A percentile compares a stretch with the other conserved stretches of the same genome.
These are phyloP conservation scores for Lacerta bilineata DNA, from an alignment of 2,797 vertebrate genomes.

Conservation along the genomic window DNA sequence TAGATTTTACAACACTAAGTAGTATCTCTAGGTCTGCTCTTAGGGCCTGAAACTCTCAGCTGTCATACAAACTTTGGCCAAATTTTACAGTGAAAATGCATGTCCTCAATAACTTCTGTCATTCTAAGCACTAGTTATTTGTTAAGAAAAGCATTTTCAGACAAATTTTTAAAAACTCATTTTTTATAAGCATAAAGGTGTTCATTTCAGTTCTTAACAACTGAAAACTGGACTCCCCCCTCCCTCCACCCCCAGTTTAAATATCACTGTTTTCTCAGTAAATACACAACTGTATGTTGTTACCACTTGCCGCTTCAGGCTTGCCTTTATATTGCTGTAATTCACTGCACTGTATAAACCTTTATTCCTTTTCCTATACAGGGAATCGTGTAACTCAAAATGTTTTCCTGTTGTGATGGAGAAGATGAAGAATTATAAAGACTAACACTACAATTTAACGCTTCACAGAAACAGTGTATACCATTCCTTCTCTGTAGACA, in stretches of 20 bases:
- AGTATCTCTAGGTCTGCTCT: slow-evolving; percentile 48
- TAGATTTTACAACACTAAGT: slow-evolving; percentile 53
- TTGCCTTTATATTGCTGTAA: slow-evolving; percentile 66
- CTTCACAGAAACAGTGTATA: slow-evolving; percentile 85
- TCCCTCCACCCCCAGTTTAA: slow-evolving; percentile 52
- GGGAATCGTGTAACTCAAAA: slow-evolving; percentile 73
- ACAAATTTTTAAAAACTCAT: slow-evolving; percentile 55
- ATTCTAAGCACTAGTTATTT: slow-evolving; percentile 51
- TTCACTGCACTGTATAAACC: slow-evolving; percentile 73
- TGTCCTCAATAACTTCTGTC: slow-evolving; percentile 46
- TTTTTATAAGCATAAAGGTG: slow-evolving; percentile 57
- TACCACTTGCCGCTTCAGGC: slow-evolving; percentile 44
- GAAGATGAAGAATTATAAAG: slow-evolving; percentile 84
- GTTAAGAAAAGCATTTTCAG: slow-evolving; percentile 63
- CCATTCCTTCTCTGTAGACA: slow-evolving; percentile 85
- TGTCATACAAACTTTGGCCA: slow-evolving; percentile 47
- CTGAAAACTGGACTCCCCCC: slow-evolving; percentile 57
- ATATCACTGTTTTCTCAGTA: slow-evolving; percentile 60
- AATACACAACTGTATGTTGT: slow-evolving; percentile 38
- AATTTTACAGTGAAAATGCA: slow-evolving; percentile 54
- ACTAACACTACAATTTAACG: slow-evolving; percentile 88
- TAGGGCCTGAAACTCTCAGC: slow-evolving; percentile 45
- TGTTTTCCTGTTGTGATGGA: slow-evolving; percentile 82
- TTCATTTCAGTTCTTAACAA: slow-evolving; percentile 63
- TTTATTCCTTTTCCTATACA: slow-evolving; percentile 75